A percentile compares a stretch with the other conserved stretches of the same genome.
Conservation (phyloP, 2,113 vertebrate species). For the Phylloscopus trochiloides region DNA sequence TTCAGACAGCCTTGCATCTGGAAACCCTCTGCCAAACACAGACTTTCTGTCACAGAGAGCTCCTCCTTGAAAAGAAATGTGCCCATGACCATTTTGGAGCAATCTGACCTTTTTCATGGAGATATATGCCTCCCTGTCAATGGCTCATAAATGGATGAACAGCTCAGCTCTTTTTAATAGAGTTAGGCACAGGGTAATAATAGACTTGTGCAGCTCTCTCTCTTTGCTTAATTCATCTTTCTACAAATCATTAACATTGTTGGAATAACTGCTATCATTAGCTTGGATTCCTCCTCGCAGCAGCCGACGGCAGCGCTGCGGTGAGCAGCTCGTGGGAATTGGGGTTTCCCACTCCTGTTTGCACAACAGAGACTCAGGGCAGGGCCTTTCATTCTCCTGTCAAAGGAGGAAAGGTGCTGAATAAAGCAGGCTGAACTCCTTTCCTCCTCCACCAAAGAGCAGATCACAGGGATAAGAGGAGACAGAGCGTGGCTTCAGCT, state of each 20-base stretch:
- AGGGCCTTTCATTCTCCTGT: neutral
- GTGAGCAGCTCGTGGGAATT: neutral
- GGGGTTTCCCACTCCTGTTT: neutral
- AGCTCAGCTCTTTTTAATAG: constrained; percentile 76
- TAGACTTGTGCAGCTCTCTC: constrained; percentile 62
- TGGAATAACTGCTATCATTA: constrained; percentile 71
- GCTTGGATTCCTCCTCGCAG: constrained; percentile 2
- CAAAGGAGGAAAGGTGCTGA: neutral
- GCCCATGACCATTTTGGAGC: constrained; percentile 43
- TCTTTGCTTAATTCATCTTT: constrained; percentile 73
- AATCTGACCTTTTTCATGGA: constrained; percentile 62
- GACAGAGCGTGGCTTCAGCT: neutral
- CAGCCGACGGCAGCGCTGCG: neutral
- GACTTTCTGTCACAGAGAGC: neutral
- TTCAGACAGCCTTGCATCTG: neutral
- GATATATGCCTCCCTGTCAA: constrained; percentile 66
- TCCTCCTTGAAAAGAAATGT: constrained; percentile 38
- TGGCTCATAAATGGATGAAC: constrained; percentile 73
- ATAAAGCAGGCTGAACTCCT: neutral
- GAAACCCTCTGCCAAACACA: neutral
- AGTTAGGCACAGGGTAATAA: constrained; percentile 65
- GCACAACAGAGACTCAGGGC: neutral
- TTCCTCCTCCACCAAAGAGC: neutral
- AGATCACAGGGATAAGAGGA: neutral
- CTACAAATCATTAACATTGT: constrained; percentile 73